These are phyloP conservation scores for Pogonus chalceus DNA, from an alignment of 1,140 invertebrate genomes.

Conservation along the genomic window DNA sequence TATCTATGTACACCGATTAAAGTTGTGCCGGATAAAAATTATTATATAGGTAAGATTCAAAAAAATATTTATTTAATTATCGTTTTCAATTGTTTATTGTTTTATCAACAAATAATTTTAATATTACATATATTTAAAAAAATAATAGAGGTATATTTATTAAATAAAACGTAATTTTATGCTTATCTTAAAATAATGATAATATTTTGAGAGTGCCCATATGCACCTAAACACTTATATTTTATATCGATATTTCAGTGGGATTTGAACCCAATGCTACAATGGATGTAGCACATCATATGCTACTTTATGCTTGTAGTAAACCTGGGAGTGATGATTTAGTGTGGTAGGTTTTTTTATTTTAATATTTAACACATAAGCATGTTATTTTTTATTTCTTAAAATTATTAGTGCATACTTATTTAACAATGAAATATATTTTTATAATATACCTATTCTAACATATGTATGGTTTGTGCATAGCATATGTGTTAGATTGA, in stretches of 20 bases:
- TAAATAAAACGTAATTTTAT: constrained; percentile 10
- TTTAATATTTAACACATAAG: constrained; percentile 7
- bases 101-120: constrained; percentile 5
- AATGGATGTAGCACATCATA: constrained; percentile 88
- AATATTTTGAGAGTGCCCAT: background rate
- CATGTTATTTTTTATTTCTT: too few relatives aligned
- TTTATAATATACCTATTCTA: too few relatives aligned
- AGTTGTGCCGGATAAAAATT: constrained; percentile 54
- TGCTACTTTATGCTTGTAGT: constrained; percentile 88
- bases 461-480: too few relatives aligned
- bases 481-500: too few relatives aligned
- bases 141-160: too few relatives aligned
- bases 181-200: constrained; percentile 9
- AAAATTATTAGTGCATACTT: too few relatives aligned
- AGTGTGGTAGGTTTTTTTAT: constrained; percentile 55
- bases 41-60: constrained; percentile 59
- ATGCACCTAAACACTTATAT: background rate
- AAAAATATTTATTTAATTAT: background rate
- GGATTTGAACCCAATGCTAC: constrained; percentile 90
- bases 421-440: too few relatives aligned
- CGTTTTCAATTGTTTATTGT: constrained; percentile 9
- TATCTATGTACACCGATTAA: constrained; percentile 78
- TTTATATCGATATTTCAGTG: constrained; percentile 47
- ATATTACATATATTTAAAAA: too few relatives aligned
- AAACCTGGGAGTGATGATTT: constrained; percentile 66